Evolutionary conservation across 2,888 invertebrate genomes (phyloP).

Genomic region (Spodoptera exigua): DNA sequence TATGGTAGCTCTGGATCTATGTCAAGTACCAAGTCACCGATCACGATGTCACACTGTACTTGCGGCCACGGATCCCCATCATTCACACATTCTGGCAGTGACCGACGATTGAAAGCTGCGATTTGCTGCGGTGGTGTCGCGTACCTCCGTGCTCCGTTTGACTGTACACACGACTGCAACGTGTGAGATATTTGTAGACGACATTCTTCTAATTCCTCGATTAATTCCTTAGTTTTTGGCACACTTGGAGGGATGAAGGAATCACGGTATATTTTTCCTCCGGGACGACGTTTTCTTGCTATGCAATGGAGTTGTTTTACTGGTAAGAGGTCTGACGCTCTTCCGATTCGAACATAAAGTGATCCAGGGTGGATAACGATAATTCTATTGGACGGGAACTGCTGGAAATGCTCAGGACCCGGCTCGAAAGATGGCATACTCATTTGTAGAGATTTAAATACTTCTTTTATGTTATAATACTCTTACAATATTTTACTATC

Average conservation of each 20-base stretch:
- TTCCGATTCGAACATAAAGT: slow-evolving; percentile 95
- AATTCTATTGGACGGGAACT: slow-evolving; percentile 94
- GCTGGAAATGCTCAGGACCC: slow-evolving; percentile 86
- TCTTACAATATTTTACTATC: no score
- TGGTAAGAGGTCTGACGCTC: slow-evolving; percentile 97
- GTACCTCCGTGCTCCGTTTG: slow-evolving; percentile 94
- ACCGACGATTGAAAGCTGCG: slow-evolving; percentile 95
- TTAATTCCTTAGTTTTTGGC: slow-evolving; percentile 91
- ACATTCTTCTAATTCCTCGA: slow-evolving; percentile 95
- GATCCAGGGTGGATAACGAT: slow-evolving; percentile 99
- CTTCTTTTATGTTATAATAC: background rate
- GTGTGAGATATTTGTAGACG: slow-evolving; percentile 95
- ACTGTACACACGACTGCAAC: slow-evolving; percentile 95
- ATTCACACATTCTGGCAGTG: slow-evolving; percentile 91
- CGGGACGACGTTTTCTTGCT: slow-evolving; percentile 91
- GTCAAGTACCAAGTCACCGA: slow-evolving; percentile 94
- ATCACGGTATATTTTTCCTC: slow-evolving; percentile 90
- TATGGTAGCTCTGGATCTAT: slow-evolving; percentile 92
- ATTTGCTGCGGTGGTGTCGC: slow-evolving; percentile 97
- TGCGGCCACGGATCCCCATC: slow-evolving; percentile 90
- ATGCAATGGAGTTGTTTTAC: slow-evolving; percentile 95
- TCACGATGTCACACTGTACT: slow-evolving; percentile 90
- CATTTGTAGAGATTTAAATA: slow-evolving; percentile 62
- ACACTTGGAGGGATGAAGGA: slow-evolving; percentile 91
- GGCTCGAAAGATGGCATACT: slow-evolving; percentile 80